phyloP scores from a whole-genome alignment of 2,113 vertebrate species.

The Piaya cayana region DNA sequence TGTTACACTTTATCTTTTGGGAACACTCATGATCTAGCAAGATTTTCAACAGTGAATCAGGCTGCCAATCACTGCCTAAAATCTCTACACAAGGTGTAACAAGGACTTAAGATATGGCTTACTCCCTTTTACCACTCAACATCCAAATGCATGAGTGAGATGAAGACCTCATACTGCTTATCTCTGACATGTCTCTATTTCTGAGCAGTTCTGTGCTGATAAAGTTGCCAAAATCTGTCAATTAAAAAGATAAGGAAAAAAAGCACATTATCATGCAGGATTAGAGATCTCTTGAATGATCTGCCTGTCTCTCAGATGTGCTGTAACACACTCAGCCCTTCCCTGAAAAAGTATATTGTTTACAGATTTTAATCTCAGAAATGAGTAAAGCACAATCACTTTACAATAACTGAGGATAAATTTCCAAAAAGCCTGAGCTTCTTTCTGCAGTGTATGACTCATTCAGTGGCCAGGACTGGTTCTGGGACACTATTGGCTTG shows the following conservation, averaged over 20 bases:
- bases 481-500: background rate
- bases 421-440: background rate
- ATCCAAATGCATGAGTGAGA: background rate
- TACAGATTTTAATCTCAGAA: conserved; percentile 33
- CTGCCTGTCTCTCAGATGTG: background rate
- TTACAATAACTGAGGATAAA: background rate
- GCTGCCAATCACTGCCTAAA: background rate
- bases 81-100: background rate
- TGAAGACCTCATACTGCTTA: background rate
- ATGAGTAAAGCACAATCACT: background rate
- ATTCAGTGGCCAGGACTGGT: conserved; percentile 5
- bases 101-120: background rate
- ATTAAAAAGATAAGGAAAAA: background rate
- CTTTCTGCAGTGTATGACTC: conserved; percentile 42
- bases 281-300: background rate
- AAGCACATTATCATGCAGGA: background rate
- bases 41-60: background rate
- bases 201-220: background rate
- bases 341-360: background rate
- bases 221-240: background rate
- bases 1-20: background rate
- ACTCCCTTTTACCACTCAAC: background rate
- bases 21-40: background rate
- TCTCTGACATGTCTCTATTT: background rate
- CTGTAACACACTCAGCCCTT: background rate